Evolutionary conservation across 2,888 invertebrate species (phyloP).

Genomic region (Leptinotarsa rubiginosa): DNA sequence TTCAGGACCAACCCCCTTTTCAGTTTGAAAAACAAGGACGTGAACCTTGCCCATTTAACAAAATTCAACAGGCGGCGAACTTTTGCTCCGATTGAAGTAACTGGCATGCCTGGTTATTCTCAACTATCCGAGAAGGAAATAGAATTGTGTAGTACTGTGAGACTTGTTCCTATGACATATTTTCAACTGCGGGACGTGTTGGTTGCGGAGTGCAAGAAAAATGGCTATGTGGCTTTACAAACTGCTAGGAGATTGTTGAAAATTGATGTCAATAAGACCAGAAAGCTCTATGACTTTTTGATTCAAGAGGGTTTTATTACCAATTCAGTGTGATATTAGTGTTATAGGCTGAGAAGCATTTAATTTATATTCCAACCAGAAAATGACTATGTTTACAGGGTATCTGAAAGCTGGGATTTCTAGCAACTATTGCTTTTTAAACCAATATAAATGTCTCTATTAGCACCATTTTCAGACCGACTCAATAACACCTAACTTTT

Average conservation of each 20-base stretch:
- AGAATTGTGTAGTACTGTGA: constrained; percentile 79
- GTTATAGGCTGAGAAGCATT: not conserved
- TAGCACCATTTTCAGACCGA: too few species aligned
- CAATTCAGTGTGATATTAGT: constrained; percentile 64
- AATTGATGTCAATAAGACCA: constrained; percentile 93
- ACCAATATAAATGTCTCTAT: too few species aligned
- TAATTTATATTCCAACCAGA: too few species aligned
- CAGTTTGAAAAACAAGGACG: constrained; percentile 57
- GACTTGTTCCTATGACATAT: constrained; percentile 83
- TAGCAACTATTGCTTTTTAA: too few species aligned
- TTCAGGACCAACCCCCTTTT: constrained; percentile 59
- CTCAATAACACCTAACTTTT: too few species aligned
- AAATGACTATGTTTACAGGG: too few species aligned
- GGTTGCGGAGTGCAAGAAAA: constrained; percentile 80
- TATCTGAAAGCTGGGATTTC: too few species aligned
- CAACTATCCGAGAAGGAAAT: constrained; percentile 78
- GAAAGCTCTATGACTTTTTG: constrained; percentile 86
- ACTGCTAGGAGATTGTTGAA: constrained; percentile 87
- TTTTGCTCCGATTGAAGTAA: constrained; percentile 74
- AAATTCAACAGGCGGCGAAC: constrained; percentile 60
- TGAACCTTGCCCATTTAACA: constrained; percentile 38
- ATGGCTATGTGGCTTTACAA: constrained; percentile 79
- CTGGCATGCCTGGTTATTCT: constrained; percentile 83
- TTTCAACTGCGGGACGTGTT: constrained; percentile 82
- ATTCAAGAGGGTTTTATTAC: constrained; percentile 78